Evolutionary conservation across 2,797 vertebrate species (phyloP).

Genomic region (Hyperoplus lanceolatus): DNA sequence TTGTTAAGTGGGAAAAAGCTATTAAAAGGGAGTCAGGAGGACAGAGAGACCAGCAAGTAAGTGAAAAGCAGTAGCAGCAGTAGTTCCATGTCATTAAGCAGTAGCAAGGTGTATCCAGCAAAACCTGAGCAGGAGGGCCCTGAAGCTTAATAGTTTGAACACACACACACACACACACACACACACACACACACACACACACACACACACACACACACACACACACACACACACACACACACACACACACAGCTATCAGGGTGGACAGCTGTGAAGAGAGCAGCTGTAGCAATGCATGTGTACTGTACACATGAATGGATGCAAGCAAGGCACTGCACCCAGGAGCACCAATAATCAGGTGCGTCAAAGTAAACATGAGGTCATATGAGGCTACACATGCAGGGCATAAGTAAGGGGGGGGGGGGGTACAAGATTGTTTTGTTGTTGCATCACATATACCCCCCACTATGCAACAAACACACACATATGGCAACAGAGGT

Average conservation of each 20-base stretch:
- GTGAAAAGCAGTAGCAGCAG: not conserved
- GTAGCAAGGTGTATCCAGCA: constrained; percentile 27
- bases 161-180: constrained; percentile 31
- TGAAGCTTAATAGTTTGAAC: constrained; percentile 32
- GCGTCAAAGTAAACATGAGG: constrained; percentile 25
- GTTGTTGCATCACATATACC: constrained; percentile 20
- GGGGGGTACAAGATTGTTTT: not conserved
- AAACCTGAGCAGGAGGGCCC: constrained; percentile 18
- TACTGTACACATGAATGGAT: constrained; percentile 48
- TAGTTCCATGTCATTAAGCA: constrained; percentile 17
- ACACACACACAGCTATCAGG: constrained; percentile 13
- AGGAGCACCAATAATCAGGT: constrained; percentile 13
- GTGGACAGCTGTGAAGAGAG: constrained; percentile 75
- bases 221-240: too few species aligned
- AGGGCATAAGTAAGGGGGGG: constrained; percentile 23
- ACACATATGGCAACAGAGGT: not conserved
- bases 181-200: constrained; percentile 41
- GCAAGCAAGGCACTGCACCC: constrained; percentile 31
- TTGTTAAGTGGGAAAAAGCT: constrained; percentile 5
- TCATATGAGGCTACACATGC: constrained; percentile 43
- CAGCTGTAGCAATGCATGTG: constrained; percentile 71
- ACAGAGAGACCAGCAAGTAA: not conserved
- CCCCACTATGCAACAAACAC: constrained; percentile 2
- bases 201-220: not conserved
- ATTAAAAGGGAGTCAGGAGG: not conserved